Conservation (phyloP, 2,113 vertebrate species). For the Oreochromis niloticus region DNA sequence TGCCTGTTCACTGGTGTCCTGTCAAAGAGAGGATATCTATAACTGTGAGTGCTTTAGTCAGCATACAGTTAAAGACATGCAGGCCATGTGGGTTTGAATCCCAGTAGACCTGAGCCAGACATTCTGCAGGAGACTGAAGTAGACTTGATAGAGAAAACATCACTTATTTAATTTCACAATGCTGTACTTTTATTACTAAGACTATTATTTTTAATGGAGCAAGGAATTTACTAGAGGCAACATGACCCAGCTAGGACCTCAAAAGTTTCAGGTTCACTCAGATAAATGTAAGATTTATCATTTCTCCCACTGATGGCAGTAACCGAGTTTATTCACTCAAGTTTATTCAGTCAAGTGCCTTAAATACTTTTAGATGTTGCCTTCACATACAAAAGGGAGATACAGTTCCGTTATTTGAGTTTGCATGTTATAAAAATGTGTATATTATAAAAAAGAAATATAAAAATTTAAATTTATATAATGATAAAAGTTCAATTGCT, state of each 20-base stretch:
- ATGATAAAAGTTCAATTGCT: neutral
- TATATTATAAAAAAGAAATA: neutral
- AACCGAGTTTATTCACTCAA: neutral
- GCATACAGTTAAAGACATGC: conserved; percentile 22
- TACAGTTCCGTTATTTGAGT: neutral
- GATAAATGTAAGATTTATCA: neutral
- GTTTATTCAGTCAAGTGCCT: neutral
- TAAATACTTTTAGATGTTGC: neutral
- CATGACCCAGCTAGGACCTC: neutral
- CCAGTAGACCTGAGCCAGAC: neutral
- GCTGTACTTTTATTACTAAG: conserved; percentile 5
- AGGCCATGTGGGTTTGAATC: conserved; percentile 11
- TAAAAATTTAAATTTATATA: neutral
- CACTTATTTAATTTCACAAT: conserved; percentile 25
- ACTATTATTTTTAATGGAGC: conserved; percentile 23
- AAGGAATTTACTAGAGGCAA: neutral
- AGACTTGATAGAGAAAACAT: neutral
- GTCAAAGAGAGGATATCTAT: conserved; percentile 46
- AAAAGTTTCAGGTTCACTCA: neutral
- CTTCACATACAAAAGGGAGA: neutral
- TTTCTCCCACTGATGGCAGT: neutral
- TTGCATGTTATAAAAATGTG: neutral
- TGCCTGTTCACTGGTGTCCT: conserved; percentile 13
- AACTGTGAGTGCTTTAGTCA: conserved; percentile 45
- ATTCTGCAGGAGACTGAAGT: neutral